Evolutionary conservation across 2,113 vertebrate species (phyloP).

Genomic region (Malurus melanocephalus): DNA sequence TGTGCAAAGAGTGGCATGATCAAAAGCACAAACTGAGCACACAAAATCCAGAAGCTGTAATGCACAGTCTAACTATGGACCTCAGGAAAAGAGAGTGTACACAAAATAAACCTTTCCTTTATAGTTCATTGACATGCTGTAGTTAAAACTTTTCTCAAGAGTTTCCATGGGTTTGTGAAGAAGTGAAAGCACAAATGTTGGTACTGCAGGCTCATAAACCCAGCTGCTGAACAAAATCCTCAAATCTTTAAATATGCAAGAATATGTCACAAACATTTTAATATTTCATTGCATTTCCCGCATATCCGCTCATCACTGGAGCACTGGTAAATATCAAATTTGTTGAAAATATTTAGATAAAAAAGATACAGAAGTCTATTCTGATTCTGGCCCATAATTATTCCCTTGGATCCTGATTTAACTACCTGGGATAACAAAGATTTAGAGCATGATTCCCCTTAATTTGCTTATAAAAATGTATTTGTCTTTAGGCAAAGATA

Average conservation of each 20-base stretch:
- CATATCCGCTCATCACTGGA: background rate
- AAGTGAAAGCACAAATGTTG: background rate
- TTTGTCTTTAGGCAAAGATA: background rate
- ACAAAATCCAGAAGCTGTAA: slow-evolving; percentile 1
- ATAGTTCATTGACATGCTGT: background rate
- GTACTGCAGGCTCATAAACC: background rate
- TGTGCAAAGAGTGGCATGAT: slow-evolving; percentile 52
- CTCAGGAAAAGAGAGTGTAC: slow-evolving; percentile 35
- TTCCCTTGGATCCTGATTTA: background rate
- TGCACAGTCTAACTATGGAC: slow-evolving; percentile 11
- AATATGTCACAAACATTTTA: background rate
- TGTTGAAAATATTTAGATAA: background rate
- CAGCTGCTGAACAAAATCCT: background rate
- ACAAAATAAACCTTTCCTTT: slow-evolving; percentile 49
- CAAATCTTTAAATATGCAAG: background rate
- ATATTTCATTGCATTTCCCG: background rate
- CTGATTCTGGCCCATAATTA: background rate
- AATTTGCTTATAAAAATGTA: background rate
- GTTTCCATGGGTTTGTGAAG: slow-evolving; percentile 5
- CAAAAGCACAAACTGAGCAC: slow-evolving; percentile 46
- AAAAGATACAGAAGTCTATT: background rate
- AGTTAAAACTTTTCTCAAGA: slow-evolving; percentile 42
- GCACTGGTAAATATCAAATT: background rate
- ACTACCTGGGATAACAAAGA: background rate
- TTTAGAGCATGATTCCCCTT: background rate